Percentiles rank a stretch among this genome's conserved stretches.
These are phyloP conservation scores for Solenodon paradoxus DNA, from an alignment of 2,113 vertebrate genomes.

Conservation along the genomic window DNA sequence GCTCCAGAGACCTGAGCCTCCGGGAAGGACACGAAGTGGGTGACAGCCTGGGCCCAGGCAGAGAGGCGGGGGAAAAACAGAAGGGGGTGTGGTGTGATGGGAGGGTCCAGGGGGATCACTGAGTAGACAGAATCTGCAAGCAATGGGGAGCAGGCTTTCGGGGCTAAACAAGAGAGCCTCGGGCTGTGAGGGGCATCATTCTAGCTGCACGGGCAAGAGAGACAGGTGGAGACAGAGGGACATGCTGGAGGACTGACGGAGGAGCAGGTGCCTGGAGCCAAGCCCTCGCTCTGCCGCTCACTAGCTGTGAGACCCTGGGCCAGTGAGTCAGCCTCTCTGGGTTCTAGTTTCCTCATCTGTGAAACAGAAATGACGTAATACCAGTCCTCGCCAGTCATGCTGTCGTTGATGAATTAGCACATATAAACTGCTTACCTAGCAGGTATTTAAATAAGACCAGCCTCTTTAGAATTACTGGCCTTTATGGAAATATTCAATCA, in stretches of 20 bases:
- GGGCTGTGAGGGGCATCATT: rapidly evolving
- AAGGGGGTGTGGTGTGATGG: no score
- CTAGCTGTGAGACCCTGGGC: neutral
- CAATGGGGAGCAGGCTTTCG: rapidly evolving
- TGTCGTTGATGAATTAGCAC: rapidly evolving
- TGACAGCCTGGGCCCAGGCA: rapidly evolving
- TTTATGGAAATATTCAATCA: neutral
- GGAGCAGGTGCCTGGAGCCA: neutral
- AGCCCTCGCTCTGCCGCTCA: neutral
- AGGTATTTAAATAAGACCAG: no score
- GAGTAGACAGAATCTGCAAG: no score
- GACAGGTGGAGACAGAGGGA: neutral
- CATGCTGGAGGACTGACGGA: neutral
- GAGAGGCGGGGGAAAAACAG: no score
- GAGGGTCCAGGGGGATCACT: no score
- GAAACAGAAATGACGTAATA: neutral
- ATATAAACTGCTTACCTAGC: rapidly evolving
- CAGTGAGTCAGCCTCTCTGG: neutral
- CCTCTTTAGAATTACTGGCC: neutral
- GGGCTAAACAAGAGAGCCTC: no score
- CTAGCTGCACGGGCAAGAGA: neutral
- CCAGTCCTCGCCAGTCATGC: no score
- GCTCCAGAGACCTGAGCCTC: rapidly evolving
- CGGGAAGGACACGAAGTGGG: neutral
- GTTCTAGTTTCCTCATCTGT: neutral